phyloP scores from a whole-genome alignment of 1,140 invertebrate genomes.

The Himalopsyche phryganea region DNA sequence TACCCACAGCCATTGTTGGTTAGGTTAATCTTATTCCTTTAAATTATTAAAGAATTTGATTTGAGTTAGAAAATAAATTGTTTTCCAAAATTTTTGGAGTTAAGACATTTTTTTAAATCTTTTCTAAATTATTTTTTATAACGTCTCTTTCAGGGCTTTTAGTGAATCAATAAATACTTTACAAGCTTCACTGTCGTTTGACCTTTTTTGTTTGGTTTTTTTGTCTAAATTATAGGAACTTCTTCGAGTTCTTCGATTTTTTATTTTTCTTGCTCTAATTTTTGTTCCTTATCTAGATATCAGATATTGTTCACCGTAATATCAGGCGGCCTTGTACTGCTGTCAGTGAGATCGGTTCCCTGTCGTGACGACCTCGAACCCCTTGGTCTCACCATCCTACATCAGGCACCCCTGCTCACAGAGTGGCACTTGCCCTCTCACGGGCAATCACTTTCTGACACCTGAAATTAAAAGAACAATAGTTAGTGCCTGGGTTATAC shows the following conservation, averaged over 20 bases:
- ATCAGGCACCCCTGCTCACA: not conserved
- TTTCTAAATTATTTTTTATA: too few species aligned
- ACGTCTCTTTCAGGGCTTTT: too few species aligned
- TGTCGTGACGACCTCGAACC: constrained; percentile 1
- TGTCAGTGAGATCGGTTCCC: constrained; percentile 6
- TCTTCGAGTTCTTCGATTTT: too few species aligned
- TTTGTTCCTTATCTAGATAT: not conserved
- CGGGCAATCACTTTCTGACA: not conserved
- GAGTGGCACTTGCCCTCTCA: not conserved
- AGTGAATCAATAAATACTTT: too few species aligned
- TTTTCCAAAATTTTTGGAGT: too few species aligned
- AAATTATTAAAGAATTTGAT: not conserved
- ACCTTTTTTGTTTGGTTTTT: too few species aligned
- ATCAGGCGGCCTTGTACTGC: constrained; percentile 19
- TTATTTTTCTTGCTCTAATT: too few species aligned
- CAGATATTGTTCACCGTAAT: not conserved
- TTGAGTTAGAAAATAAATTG: not conserved
- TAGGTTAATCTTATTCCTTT: not conserved
- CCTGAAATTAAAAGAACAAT: constrained; percentile 6
- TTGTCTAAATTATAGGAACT: too few species aligned
- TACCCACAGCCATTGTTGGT: constrained; percentile 65
- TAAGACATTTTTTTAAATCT: too few species aligned
- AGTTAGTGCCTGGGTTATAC: not conserved
- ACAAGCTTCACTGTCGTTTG: too few species aligned
- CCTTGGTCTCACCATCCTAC: constrained; percentile 21